Base-by-base conservation (phyloP, 1,140 invertebrate genomes). In the Phenacoccus solenopsis region DNA sequence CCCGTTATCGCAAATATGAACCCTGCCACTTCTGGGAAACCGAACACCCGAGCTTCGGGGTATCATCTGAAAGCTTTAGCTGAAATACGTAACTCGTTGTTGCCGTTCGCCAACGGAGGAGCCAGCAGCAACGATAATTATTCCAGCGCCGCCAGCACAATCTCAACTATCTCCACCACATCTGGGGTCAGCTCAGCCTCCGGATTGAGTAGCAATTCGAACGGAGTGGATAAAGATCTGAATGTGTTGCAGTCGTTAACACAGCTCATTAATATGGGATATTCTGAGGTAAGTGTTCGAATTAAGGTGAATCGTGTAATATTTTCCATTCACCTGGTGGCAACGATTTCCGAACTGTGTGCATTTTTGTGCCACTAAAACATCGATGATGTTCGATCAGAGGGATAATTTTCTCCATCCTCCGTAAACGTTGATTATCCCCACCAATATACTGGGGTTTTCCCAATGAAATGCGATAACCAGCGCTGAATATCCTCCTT, bases 41-140 rank as follows among this genome's bases (percentile, higher is more conserved):
- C 85, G 78, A 83, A 83, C 78, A 86, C 86, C 82, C 86, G 87
- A 78, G 86, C 86, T 79, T 87, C 88, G 81, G 88, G 87, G 82
- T 93, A 93, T 80, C 88, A 90, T 80, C 88, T 91, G 78, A 91
- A 93, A 67, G 90, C 90, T 75, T 83, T 94, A 79, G 88, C 88
- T 79, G 87, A 91, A 79, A 94, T 94, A 76, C 84, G 90, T 69
- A 91, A 91, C 76, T 91, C 90, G 61, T 79, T 94, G 73, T 82
- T 89, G 74, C 90, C 90, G 57, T 94, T 91, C 78, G 90, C 90
- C 67, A 90, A 90, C 78, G 88, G 83, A 74, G 85, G 84, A 73
- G 69, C 64, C 13, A 78, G 80, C 72, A 80, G 79, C 72, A 82
- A 83, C 67, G 80, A 82, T 73, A 82, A 86, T 70, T 86, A 86